Base-by-base conservation (phyloP, 2,888 invertebrate genomes). In the Ichneumoninae sp. region DNA sequence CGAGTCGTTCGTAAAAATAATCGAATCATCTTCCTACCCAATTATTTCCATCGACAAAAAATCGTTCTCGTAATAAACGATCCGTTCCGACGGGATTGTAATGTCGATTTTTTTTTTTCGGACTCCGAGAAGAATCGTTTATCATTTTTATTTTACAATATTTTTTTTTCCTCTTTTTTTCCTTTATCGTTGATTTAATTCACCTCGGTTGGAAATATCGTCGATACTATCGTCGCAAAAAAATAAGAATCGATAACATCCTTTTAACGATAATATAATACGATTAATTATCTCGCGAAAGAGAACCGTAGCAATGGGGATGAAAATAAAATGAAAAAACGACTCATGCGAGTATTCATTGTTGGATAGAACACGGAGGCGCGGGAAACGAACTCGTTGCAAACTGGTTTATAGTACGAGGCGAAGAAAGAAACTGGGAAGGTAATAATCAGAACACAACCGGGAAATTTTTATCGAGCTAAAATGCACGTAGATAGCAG, bases 1-100 rank as follows among this genome's bases (percentile, higher is more conserved):
- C 50, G 57, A 87, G 44, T 16, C 83, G 26, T 66, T 76, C 75
- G 79, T 63, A 65, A 68, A 87, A 13, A 77, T 16, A 13, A 47
- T 10, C 30, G 30, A 57, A 60, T 86, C 70, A 57, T 87, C 82
- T 22, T 47, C 73, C 26, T 36, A 13, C 8, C 54, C 63, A 26
- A 16, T 7, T 19, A 77, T 50, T 68, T 86, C 52, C 7, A 83
- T 8, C 50, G 36, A 52, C 40, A 86, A 70, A 22, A 69, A 26
- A 10, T 69, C 33, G 60, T 86, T 87, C 10, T 76, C 57, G 44
- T 76, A 77, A 60, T 69, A 71, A 40, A 74, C 66, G 47, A 74
- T 74, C 30, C 22, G 19, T 50, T 74, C 54, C 26, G 73, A 80
- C 13, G 73, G 16, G 54, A 74, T 68, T 57, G 81, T 65, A 26